Evolutionary conservation across 1,140 invertebrate genomes (phyloP).

Genomic region (Hestina assimilis): DNA sequence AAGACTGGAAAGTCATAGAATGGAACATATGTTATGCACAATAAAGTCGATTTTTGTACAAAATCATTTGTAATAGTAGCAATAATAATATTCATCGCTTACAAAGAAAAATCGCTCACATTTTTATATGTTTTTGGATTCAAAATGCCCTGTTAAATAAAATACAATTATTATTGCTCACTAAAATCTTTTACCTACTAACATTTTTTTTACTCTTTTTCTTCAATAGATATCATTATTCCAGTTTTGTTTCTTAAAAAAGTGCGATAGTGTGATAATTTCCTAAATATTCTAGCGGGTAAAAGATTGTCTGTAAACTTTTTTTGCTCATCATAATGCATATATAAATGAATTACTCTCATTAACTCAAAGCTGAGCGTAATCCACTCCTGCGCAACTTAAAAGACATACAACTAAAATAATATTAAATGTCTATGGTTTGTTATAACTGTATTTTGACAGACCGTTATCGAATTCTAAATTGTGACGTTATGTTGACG

Average conservation of each 20-base stretch:
- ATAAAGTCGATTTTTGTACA: conserved; percentile 72
- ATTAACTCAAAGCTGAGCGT: background rate
- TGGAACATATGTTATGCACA: conserved; percentile 60
- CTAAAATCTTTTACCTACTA: background rate
- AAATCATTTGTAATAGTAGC: conserved; percentile 36
- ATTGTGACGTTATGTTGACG: too few species aligned
- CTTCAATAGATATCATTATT: background rate
- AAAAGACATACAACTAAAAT: background rate
- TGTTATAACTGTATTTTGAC: too few species aligned
- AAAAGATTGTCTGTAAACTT: background rate
- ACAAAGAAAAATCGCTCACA: background rate
- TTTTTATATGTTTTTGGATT: background rate
- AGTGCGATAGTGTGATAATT: background rate
- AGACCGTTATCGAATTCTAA: too few species aligned
- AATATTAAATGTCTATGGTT: background rate
- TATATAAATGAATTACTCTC: background rate
- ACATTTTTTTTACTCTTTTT: too few species aligned
- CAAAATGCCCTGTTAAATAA: background rate
- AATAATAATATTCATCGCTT: conserved; percentile 7
- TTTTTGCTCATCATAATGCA: conserved; percentile 3
- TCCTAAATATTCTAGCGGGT: background rate
- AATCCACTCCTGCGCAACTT: background rate
- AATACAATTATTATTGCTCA: background rate
- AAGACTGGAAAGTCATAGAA: conserved; percentile 48
- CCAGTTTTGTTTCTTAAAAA: background rate